These are phyloP conservation scores for Xiphophorus hellerii DNA, from an alignment of 2,113 vertebrate genomes.

Conservation along the genomic window DNA sequence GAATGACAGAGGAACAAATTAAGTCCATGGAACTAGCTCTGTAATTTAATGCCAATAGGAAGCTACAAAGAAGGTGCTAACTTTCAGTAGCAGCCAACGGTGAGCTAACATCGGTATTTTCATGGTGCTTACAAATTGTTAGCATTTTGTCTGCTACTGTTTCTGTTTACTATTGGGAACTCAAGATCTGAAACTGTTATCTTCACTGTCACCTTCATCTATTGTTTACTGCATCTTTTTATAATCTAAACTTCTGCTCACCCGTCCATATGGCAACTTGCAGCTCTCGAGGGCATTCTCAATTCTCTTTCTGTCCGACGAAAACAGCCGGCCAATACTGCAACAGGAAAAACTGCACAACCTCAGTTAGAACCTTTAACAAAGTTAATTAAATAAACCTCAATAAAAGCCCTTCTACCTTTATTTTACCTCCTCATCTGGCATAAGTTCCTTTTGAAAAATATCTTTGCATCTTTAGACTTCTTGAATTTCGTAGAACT, in stretches of 20 bases:
- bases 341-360: conserved; percentile 32
- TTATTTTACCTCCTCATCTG: neutral
- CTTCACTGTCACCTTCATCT: neutral
- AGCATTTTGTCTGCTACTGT: neutral
- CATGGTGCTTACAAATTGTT: neutral
- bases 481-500: neutral
- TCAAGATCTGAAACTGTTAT: neutral
- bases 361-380: neutral
- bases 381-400: neutral
- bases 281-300: conserved; percentile 93
- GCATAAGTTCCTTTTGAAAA: neutral
- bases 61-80: no score
- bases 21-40: no score
- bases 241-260: conserved; percentile 62
- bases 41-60: no score
- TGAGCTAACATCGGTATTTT: no score
- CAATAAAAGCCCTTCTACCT: neutral
- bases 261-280: conserved; percentile 92
- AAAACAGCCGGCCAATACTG: conserved; percentile 95
- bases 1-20: no score
- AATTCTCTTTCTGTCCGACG: conserved; percentile 92
- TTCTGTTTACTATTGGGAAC: neutral
- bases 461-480: neutral
- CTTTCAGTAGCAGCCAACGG: no score
- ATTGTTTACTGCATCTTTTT: neutral